Base-by-base conservation (phyloP, 2,888 invertebrate genomes). In the Hydraecia micacea region DNA sequence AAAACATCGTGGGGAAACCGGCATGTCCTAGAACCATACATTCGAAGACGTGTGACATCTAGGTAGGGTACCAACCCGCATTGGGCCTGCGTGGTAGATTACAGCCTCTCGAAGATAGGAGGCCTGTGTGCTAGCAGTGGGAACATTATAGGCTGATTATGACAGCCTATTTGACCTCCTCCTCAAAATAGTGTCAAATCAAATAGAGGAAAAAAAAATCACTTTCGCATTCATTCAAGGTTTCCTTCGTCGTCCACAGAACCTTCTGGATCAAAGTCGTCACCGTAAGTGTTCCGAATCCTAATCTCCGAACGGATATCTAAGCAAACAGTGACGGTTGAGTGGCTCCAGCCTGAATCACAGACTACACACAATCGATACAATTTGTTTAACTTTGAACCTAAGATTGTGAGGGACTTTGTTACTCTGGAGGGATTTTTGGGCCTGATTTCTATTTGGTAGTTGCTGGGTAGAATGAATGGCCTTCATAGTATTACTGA, bases 221-320 rank as follows among this genome's bases (percentile, higher is more conserved):
- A 8, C 25, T 32, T 70, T 66, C 76, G 0, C 2, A 49, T 42
- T 32, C 65, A 83, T 32, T 76, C 46, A 76, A 42, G 8, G n/a
- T 60, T 25, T 32, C 6, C 32, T 39, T 49, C 66, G 8, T 49
- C 46, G 58, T 21, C 18, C 21, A 66, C 13, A 4, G 3, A 15
- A 55, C n/a, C 46, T 32, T 83, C 84, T 21, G 32, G 25, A 58
- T 28, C 68, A 65, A 80, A 67, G 25, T 63, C 49, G 2, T 46
- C n/a, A 55, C 32, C 68, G 15, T 80, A 39, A 55, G 77, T 55
- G 67, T 62, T 78, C 32, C 4, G n/a, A 25, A 39, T 39, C 83
- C 46, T 80, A 77, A 83, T 80, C 84, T 77, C 58, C 58, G 7
- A 32, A 25, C 39, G 46, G 32, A 80, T 63, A n/a, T n/a, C n/a